phyloP scores from a whole-genome alignment of 2,888 invertebrate species.

The Eumacrocentrus americanus region DNA sequence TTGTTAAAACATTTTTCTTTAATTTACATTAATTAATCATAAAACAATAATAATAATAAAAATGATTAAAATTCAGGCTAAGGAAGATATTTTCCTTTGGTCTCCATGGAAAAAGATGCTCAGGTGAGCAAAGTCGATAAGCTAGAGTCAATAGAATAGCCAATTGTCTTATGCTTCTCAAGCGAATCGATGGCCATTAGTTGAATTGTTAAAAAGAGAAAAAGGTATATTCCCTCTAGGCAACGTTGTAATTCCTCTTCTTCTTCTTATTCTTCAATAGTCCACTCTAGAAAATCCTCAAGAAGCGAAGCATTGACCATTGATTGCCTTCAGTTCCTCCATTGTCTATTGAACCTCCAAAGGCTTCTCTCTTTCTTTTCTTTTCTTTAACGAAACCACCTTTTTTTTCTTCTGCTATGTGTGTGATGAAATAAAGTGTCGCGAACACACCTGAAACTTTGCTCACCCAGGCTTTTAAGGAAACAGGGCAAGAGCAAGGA shows the following conservation, averaged over 20 bases:
- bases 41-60: too few species aligned
- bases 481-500: slow-evolving; percentile 78
- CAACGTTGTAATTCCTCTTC: neutral
- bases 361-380: slow-evolving; percentile 10
- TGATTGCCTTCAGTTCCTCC: slow-evolving; percentile 9
- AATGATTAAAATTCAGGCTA: too few species aligned
- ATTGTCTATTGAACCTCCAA: too few species aligned
- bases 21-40: too few species aligned
- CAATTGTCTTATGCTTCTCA: slow-evolving; percentile 40
- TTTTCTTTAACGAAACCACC: neutral
- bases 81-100: too few species aligned
- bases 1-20: too few species aligned
- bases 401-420: too few species aligned
- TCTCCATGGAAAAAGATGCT: neutral
- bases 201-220: slow-evolving; percentile 33
- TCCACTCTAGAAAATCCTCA: slow-evolving; percentile 7
- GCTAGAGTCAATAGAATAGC: slow-evolving; percentile 30
- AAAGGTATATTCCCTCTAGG: slow-evolving; percentile 1
- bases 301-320: slow-evolving; percentile 6
- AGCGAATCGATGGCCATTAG: slow-evolving; percentile 41
- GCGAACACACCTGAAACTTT: slow-evolving; percentile 86
- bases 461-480: slow-evolving; percentile 71
- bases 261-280: slow-evolving; percentile 11
- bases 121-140: neutral
- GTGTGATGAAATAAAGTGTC: slow-evolving; percentile 38